Evolutionary conservation across 2,888 invertebrate species (phyloP).

Genomic region (Parnassius orleans): DNA sequence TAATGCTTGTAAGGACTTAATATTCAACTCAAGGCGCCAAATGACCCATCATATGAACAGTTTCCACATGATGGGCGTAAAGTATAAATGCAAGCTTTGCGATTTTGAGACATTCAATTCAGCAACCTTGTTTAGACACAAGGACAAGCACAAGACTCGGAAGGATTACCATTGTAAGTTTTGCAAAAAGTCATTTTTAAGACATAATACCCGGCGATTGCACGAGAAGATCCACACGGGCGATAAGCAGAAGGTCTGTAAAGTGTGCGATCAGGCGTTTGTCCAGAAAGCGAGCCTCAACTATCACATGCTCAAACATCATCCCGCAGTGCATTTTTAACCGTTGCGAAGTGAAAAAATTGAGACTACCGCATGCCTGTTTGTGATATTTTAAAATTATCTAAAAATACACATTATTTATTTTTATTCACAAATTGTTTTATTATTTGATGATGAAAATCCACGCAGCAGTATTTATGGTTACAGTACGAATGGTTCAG

Average conservation of each 20-base stretch:
- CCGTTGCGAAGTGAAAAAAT: constrained; percentile 13
- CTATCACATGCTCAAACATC: constrained; percentile 69
- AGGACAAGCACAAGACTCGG: constrained; percentile 61
- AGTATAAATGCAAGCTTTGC: constrained; percentile 55
- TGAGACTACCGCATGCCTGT: too few species aligned
- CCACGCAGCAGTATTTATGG: too few species aligned
- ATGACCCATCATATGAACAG: constrained; percentile 55
- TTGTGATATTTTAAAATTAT: too few species aligned
- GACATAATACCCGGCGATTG: constrained; percentile 51
- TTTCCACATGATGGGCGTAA: constrained; percentile 65
- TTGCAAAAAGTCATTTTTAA: constrained; percentile 67
- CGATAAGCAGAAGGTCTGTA: constrained; percentile 59
- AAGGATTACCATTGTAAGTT: constrained; percentile 66
- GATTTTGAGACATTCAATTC: constrained; percentile 60
- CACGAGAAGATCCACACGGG: constrained; percentile 70
- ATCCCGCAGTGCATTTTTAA: constrained; percentile 63
- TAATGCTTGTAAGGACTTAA: constrained; percentile 55
- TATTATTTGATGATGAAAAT: too few species aligned
- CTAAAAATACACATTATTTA: too few species aligned
- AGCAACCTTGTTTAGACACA: constrained; percentile 58
- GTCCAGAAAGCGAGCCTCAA: constrained; percentile 71
- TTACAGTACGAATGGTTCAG: too few species aligned
- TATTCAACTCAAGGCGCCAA: constrained; percentile 55
- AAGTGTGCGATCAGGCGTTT: constrained; percentile 63
- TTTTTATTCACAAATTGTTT: too few species aligned